Evolutionary conservation across 2,888 invertebrate species (phyloP).

Genomic region (Zaprionus obscuricornis): DNA sequence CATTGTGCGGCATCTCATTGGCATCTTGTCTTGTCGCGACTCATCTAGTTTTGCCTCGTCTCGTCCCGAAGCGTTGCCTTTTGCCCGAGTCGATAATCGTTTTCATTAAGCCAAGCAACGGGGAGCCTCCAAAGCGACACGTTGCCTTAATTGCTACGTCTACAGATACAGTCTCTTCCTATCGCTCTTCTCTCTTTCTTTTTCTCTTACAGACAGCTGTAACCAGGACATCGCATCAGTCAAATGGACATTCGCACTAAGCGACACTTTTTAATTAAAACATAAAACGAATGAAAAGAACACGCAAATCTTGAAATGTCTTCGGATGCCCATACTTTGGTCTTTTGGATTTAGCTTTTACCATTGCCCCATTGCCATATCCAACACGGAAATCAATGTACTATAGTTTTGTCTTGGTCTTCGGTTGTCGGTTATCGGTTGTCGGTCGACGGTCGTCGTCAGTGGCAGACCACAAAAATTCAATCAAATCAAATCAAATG

Average conservation of each 20-base stretch:
- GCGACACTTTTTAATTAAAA: conserved; percentile 79
- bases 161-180: not conserved
- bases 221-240: conserved; percentile 52
- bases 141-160: conserved; percentile 63
- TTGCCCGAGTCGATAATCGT: conserved; percentile 64
- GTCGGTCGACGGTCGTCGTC: no score
- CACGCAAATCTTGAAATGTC: conserved; percentile 49
- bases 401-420: not conserved
- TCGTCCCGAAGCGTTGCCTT: not conserved
- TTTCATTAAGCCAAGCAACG: conserved; percentile 68
- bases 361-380: no score
- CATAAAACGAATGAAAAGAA: conserved; percentile 49
- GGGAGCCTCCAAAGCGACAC: conserved; percentile 47
- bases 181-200: not conserved
- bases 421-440: no score
- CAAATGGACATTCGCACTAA: conserved; percentile 71
- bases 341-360: no score
- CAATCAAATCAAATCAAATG: conserved; percentile 69
- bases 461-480: conserved; percentile 67
- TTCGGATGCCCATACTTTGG: conserved; percentile 7
- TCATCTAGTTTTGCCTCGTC: no score
- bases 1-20: not conserved
- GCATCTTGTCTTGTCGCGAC: conserved; percentile 28
- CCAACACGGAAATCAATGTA: no score
- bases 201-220: not conserved